Evolutionary conservation across 2,797 vertebrate genomes (phyloP).

Genomic region (Aphelocoma californica): DNA sequence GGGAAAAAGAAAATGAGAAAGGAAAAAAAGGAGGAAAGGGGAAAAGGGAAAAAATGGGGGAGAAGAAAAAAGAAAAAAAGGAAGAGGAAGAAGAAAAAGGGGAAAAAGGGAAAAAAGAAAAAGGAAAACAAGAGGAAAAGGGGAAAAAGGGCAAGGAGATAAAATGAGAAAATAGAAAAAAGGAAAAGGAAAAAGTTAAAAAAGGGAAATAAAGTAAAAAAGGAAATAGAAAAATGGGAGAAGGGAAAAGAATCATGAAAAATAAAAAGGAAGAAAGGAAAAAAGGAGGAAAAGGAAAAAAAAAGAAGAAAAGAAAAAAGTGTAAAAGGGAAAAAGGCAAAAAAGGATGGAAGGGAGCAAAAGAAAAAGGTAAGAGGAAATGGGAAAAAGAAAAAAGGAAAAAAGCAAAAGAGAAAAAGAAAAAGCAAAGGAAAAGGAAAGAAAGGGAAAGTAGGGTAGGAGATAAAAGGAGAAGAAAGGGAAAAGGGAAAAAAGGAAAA

Average conservation of each 20-base stretch:
- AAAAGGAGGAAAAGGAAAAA: no score
- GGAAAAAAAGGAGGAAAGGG: accelerated
- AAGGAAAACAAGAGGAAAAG: no score
- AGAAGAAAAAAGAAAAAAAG: accelerated
- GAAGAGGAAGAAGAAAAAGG: accelerated
- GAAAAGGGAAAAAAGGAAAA: accelerated
- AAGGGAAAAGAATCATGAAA: no score
- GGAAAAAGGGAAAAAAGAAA: accelerated
- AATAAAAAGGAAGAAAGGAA: accelerated
- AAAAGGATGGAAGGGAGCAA: not conserved
- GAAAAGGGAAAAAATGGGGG: accelerated
- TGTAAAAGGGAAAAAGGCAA: accelerated
- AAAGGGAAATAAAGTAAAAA: not conserved
- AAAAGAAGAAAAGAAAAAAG: not conserved
- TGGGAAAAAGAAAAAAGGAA: no score
- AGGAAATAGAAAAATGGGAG: accelerated
- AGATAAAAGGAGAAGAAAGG: not conserved
- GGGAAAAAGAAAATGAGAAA: not conserved
- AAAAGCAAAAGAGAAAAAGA: accelerated
- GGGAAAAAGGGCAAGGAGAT: accelerated
- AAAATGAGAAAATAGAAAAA: not conserved
- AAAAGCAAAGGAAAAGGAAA: no score
- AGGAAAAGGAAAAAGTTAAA: no score
- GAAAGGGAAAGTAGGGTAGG: not conserved
- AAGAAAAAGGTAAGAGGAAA: not conserved